Base-by-base conservation (phyloP, 2,113 vertebrate genomes). In the Leuciscus idus region DNA sequence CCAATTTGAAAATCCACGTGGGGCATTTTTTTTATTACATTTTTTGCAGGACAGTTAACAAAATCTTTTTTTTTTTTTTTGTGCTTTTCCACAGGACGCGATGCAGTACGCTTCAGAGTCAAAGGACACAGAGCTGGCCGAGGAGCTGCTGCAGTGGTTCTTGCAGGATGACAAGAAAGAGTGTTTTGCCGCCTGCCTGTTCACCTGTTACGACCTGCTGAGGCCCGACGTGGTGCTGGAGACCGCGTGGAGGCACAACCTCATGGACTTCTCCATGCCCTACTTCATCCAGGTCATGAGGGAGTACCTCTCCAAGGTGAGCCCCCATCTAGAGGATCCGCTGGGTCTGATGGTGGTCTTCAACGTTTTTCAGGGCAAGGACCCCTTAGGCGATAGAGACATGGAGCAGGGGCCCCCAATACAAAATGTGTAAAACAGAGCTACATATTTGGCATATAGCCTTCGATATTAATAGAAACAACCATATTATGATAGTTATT, bases 281-380 rank as follows among this genome's bases (percentile, higher is more conserved):
- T 99, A 99, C 92, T 99, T 99, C 90, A 99, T 99, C 93, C 98
- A 99, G 95, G 98, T 99, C 95, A 99, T 99, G 98, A 98, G 98
- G 93, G 98, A 99, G 52, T 99, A 99, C 90, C 96, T 99, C 92
- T 93, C 93, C 92, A 99, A 99, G 98, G 98, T 99, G 96, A 95
- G 94, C 52, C 28, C 36, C 78, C 50, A 66, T 66, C 55, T 15
- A 26, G 36, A 23, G 28, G 17, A 6, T 76, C 78, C 2, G n/a
- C 21, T 59, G 8, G 43, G 19, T 70, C 81, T 36, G 61, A 70
- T 43, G 33, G 50, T 50, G 17, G 62, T 66, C 28, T 72, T 72
- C 68, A 39, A 57, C 21, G 6, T 66, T 66, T 66, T 30, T 30
- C 62, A 66, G 55, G 55, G 55, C 55, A 57, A 8, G 7, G 50